Base-by-base conservation (phyloP, 2,113 vertebrate species). In the Cryptomyrus ogoouensis region DNA sequence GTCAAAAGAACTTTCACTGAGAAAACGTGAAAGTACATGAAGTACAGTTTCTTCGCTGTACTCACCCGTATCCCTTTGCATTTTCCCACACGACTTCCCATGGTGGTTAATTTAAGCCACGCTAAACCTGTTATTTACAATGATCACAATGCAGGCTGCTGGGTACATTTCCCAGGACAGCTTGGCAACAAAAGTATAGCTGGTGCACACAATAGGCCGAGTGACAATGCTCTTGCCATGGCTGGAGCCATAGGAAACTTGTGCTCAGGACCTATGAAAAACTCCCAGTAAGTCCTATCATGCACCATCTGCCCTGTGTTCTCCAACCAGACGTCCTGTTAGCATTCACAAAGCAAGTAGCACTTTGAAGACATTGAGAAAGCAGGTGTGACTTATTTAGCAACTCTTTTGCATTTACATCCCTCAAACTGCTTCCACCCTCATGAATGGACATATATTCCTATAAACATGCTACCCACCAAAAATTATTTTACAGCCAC, bases 51-150 rank as follows among this genome's bases (percentile, higher is more conserved):
- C 85, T 15, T 24, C 77, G 58, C 21, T 2, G 50, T 3, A 35
- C 24, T 42, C 21, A 58, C 42, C n/a, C 91, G 80, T 90, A 91
- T 89, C 91, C 91, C 89, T 89, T 91, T 90, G 85, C 70, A 66
- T 90, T 86, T 89, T 27, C 86, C 89, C 35, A 89, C 84, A 88
- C 90, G 88, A 91, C 89, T 91, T 92, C 89, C 90, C 91, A 91
- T 87, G 89, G 87, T 17, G 87, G 90, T 89, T 91, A 91, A 90
- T 91, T 92, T 90, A 77, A 90, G 88, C 91, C 46, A 74, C 42
- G 56, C 66, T 91, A 89, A 91, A n/a, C 91, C 92, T 90, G 89
- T 92, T 93, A 93, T 93, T 93, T 93, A 88, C 89, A 90, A 90
- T 92, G 91, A 90, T 93, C 90, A 92, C 89, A 91, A 91, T 91